Evolutionary conservation across 2,888 invertebrate genomes (phyloP), one percentile per base, ranked within the genome.

Genomic region (Polymixis lichenea): DNA sequence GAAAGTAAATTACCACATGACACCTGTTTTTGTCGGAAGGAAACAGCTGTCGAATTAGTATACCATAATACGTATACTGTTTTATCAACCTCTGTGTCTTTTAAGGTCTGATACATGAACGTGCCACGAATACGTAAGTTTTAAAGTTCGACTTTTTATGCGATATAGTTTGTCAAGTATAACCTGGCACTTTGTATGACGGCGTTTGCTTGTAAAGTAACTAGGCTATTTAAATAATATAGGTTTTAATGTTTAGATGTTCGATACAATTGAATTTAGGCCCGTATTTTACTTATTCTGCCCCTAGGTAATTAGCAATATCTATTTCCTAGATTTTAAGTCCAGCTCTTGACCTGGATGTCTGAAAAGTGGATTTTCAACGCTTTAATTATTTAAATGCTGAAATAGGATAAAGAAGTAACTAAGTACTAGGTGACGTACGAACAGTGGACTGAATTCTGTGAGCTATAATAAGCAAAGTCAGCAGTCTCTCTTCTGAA

Each of bases 1-100:
- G 86, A 86, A 68, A 78, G 65, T 62, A 58, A 78, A 66, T 77
- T 74, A 78, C 71, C 56, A 69, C 66, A 65, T 71, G 67, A 86
- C 83, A 83, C 86, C 83, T 83, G 83, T 83, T 86, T 67, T 78
- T 85, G 68, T 83, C 78, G 83, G 86, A 83, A 83, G 83, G 73
- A 51, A 68, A 71, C n/a, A 68, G 64, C 58, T 85, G 71, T 83
- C 73, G 64, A 83, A 83, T 83, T 83, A 83, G 67, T 73, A 15
- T 72, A 66, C 72, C 56, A 51, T 75, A 69, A 70, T 78, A 83
- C 69, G 74, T 64, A 51, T 55, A 74, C 28, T 73, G 67, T 77
- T 60, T 70, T 75, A 72, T 64, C 43, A 69, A 82, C 61, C 58
- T 67, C 61, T 49, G 70, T 15, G 65, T 51, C 61, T 67, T 83